Conservation (phyloP, 2,797 vertebrate genomes). For the Odontamblyopus rebecca region DNA sequence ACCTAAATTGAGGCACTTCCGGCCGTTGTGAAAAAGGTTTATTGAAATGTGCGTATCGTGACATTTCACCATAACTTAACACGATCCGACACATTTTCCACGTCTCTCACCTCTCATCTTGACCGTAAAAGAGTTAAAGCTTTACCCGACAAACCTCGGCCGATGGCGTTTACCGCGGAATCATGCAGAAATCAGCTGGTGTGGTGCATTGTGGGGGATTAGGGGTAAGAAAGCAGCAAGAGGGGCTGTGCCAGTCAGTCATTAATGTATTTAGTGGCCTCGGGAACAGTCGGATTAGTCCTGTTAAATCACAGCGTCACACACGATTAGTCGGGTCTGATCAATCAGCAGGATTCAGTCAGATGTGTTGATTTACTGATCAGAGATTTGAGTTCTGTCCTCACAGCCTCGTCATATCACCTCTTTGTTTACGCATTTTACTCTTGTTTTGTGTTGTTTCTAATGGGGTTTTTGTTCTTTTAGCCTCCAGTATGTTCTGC, state of each 20-base stretch:
- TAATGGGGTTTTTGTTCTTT: too few relatives aligned
- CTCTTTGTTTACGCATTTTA: too few relatives aligned
- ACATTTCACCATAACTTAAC: too few relatives aligned
- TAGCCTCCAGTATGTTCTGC: too few relatives aligned
- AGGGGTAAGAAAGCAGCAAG: constrained; percentile 98
- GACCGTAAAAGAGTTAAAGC: too few relatives aligned
- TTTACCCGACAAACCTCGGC: neutral
- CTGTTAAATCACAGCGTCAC: constrained; percentile 39
- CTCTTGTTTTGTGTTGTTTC: too few relatives aligned
- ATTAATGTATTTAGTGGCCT: constrained; percentile 76
- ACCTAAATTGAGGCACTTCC: too few relatives aligned
- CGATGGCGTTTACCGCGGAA: neutral
- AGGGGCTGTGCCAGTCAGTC: constrained; percentile 79
- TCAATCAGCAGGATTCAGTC: constrained; percentile 39
- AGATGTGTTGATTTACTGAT: constrained; percentile 11
- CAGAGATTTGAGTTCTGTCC: constrained; percentile 25
- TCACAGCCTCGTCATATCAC: constrained; percentile 32
- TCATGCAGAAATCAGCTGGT: neutral
- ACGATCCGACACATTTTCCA: too few relatives aligned
- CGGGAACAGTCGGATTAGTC: constrained; percentile 57
- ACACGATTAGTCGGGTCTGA: constrained; percentile 35
- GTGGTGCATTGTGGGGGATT: constrained; percentile 76
- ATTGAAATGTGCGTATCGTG: too few relatives aligned
- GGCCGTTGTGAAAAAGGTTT: too few relatives aligned
- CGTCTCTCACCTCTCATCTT: too few relatives aligned